Evolutionary conservation across 1,140 invertebrate species (phyloP).

Genomic region (Macrosteles quadrilineatus): DNA sequence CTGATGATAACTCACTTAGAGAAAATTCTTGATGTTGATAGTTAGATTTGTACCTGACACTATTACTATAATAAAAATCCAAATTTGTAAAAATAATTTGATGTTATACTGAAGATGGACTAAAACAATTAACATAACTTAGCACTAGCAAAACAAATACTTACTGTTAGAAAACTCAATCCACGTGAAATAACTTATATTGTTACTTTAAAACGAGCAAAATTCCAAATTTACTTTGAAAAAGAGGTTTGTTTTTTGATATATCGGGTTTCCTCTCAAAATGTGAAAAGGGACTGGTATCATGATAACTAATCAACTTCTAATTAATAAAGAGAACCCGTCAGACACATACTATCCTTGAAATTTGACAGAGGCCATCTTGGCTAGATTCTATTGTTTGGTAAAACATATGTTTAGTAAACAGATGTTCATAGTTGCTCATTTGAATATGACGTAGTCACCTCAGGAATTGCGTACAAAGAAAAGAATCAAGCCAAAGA

Average conservation of each 20-base stretch:
- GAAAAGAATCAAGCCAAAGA: too few species aligned
- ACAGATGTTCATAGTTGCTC: slow-evolving; percentile 28
- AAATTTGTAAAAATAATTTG: too few species aligned
- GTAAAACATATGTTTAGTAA: slow-evolving; percentile 31
- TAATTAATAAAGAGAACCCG: slow-evolving; percentile 19
- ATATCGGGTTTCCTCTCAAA: not conserved
- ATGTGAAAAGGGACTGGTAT: not conserved
- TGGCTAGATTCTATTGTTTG: slow-evolving; percentile 27
- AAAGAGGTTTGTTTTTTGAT: not conserved
- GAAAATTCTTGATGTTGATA: too few species aligned
- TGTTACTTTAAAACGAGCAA: not conserved
- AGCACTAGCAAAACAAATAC: not conserved
- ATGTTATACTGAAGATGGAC: too few species aligned
- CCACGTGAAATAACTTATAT: slow-evolving; percentile 3
- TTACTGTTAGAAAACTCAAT: not conserved
- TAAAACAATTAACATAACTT: not conserved
- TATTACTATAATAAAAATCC: too few species aligned
- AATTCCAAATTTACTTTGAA: not conserved
- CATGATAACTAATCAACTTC: not conserved
- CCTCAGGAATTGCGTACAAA: too few species aligned
- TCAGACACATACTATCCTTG: slow-evolving; percentile 22
- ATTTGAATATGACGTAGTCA: too few species aligned
- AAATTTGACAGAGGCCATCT: slow-evolving; percentile 34
- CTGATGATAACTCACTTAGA: not conserved
- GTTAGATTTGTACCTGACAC: too few species aligned